phyloP scores from a whole-genome alignment of 2,797 vertebrate species.

The Hemitrygon akajei region DNA sequence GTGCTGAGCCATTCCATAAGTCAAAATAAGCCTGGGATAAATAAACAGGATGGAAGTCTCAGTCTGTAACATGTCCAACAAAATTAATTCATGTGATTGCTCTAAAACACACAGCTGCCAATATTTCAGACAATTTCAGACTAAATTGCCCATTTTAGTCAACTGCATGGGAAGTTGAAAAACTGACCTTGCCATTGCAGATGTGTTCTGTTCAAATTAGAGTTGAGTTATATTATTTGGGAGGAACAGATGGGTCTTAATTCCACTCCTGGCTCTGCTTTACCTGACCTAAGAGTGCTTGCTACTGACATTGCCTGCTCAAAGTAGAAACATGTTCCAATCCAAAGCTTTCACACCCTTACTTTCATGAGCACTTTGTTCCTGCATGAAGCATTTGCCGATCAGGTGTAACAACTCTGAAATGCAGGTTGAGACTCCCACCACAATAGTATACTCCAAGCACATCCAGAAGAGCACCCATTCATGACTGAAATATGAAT shows the following conservation, averaged over 20 bases:
- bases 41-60: neutral
- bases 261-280: neutral
- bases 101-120: neutral
- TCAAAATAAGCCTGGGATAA: neutral
- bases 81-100: neutral
- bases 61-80: neutral
- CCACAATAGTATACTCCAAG: neutral
- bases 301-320: neutral
- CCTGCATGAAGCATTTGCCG: neutral
- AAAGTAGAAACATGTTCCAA: neutral
- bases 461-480: constrained; percentile 1
- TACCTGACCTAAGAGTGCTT: neutral
- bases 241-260: neutral
- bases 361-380: neutral
- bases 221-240: neutral
- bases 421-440: neutral
- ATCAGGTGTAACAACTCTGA: neutral
- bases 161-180: neutral
- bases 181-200: neutral
- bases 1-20: neutral
- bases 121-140: neutral
- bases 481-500: neutral
- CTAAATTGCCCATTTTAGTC: neutral
- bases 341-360: neutral
- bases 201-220: neutral